A percentile compares a stretch with the other conserved stretches of the same genome.
Evolutionary conservation across 2,888 invertebrate species (phyloP).

Genomic region (Ennomos erosarius): DNA sequence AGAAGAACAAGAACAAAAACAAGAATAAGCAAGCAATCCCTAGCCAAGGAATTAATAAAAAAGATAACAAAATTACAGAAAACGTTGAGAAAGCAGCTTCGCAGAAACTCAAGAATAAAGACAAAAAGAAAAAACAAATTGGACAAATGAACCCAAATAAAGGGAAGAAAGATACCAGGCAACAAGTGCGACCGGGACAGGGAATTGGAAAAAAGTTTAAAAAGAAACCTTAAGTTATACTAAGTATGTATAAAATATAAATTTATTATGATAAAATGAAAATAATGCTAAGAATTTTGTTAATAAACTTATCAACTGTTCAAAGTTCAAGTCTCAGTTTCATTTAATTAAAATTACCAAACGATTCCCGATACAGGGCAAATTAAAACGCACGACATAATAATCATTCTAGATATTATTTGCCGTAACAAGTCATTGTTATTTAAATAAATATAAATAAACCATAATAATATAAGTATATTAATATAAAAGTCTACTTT

Average conservation of each 20-base stretch:
- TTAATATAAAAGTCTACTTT: too few species aligned
- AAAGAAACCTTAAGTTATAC: slow-evolving; percentile 47
- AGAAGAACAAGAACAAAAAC: slow-evolving; percentile 52
- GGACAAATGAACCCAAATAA: slow-evolving; percentile 62
- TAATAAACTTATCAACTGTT: slow-evolving; percentile 43
- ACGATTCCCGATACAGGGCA: too few species aligned
- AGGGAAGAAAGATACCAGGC: slow-evolving; percentile 25
- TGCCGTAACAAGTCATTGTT: too few species aligned
- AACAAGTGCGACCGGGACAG: slow-evolving; percentile 39
- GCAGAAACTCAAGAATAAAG: slow-evolving; percentile 67
- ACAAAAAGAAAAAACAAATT: slow-evolving; percentile 69
- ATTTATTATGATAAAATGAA: slow-evolving; percentile 9
- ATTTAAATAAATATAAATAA: too few species aligned
- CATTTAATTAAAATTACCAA: too few species aligned
- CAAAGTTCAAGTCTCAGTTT: neutral
- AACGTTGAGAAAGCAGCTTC: slow-evolving; percentile 59
- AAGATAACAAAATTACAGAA: slow-evolving; percentile 58
- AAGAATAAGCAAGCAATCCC: slow-evolving; percentile 28
- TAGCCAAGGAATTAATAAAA: slow-evolving; percentile 36
- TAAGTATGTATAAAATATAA: slow-evolving; percentile 18
- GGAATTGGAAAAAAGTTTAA: slow-evolving; percentile 53
- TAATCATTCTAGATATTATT: too few species aligned
- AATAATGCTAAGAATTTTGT: slow-evolving; percentile 28
- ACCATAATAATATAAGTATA: too few species aligned
- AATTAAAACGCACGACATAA: too few species aligned